Conservation (phyloP, 2,888 invertebrate genomes). For the Drosophila seclusa region DNA sequence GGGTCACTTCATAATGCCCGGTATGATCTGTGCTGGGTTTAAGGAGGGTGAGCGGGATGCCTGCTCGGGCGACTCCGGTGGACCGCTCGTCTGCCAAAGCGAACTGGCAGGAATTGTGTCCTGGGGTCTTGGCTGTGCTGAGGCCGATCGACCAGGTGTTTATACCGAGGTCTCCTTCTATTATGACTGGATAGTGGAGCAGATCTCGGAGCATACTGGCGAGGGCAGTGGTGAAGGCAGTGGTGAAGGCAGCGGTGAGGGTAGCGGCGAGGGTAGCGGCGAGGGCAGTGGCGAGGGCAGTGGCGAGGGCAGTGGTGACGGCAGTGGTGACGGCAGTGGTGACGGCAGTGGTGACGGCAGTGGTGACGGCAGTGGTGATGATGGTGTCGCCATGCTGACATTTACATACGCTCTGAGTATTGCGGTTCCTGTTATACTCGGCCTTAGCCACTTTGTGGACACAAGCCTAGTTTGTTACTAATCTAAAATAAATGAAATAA, state of each 20-base stretch:
- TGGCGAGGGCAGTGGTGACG: conserved; percentile 27
- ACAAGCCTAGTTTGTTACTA: conserved; percentile 1
- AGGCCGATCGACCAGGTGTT: conserved; percentile 90
- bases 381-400: conserved; percentile 40
- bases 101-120: conserved; percentile 92
- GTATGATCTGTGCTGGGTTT: conserved; percentile 91
- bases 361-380: conserved; percentile 34
- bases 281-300: conserved; percentile 6
- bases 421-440: conserved; percentile 46
- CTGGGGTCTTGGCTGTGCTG: conserved; percentile 92
- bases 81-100: conserved; percentile 89
- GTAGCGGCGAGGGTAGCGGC: conserved; percentile 3
- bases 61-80: conserved; percentile 94
- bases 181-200: conserved; percentile 66
- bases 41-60: conserved; percentile 90
- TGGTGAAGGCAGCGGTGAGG: not conserved
- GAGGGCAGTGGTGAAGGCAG: conserved; percentile 11
- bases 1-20: conserved; percentile 86
- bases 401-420: conserved; percentile 40
- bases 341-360: conserved; percentile 15
- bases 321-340: conserved; percentile 21
- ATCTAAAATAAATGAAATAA: not conserved
- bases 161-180: conserved; percentile 88
- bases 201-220: conserved; percentile 28
- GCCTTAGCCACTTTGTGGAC: conserved; percentile 19